Conservation (phyloP, 2,797 vertebrate genomes). For the Megalops cyprinoides region DNA sequence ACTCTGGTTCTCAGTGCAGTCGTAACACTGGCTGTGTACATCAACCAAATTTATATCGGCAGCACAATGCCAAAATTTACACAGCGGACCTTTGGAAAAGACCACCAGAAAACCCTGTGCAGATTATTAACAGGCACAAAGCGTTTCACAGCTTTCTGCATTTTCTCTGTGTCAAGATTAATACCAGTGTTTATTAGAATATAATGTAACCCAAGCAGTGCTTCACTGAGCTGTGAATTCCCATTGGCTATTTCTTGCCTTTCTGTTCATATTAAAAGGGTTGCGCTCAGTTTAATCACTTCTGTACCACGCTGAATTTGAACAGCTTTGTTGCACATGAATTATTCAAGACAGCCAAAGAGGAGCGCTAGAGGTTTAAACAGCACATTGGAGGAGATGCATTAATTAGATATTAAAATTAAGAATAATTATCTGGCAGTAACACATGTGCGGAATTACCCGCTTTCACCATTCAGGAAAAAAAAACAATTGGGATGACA, state of each 20-base stretch:
- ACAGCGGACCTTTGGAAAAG: neutral
- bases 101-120: neutral
- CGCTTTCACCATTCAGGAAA: slow-evolving; percentile 7
- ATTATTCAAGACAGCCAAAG: slow-evolving; percentile 3
- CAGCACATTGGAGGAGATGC: neutral
- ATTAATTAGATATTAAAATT: slow-evolving; percentile 6
- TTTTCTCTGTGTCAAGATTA: neutral
- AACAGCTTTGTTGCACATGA: slow-evolving; percentile 19
- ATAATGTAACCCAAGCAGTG: neutral
- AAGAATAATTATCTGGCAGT: slow-evolving; percentile 3
- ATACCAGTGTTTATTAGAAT: neutral
- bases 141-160: neutral
- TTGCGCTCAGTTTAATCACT: slow-evolving; percentile 12
- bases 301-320: slow-evolving; percentile 17
- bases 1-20: neutral
- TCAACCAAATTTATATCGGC: neutral
- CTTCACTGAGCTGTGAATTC: slow-evolving; percentile 14
- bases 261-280: slow-evolving; percentile 21
- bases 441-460: neutral
- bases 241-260: slow-evolving; percentile 3
- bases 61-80: slow-evolving; percentile 13
- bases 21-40: neutral
- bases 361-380: neutral
- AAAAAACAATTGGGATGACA: neutral
- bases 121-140: neutral